These are phyloP conservation scores for Leptopilina myrica DNA, from an alignment of 2,888 invertebrate genomes.

Conservation along the genomic window DNA sequence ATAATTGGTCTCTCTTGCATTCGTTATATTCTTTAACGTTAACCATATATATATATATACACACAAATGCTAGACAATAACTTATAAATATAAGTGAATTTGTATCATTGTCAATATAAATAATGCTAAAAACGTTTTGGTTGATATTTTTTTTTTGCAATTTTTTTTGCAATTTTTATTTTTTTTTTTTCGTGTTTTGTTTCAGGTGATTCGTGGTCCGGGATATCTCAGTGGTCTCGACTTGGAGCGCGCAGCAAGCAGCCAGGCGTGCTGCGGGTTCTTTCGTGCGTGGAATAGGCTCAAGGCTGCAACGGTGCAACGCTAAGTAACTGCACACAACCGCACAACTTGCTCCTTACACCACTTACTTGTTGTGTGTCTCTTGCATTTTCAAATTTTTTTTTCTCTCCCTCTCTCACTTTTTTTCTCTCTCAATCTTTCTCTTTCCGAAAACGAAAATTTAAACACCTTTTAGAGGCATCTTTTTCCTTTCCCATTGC, in stretches of 20 bases:
- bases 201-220: constrained; percentile 46
- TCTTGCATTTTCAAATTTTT: constrained; percentile 4
- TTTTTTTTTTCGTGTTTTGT: no score
- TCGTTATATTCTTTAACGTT: background rate
- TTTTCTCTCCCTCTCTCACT: background rate
- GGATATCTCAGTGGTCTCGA: constrained; percentile 56
- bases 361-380: constrained; percentile 50
- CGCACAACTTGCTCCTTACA: constrained; percentile 58
- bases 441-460: background rate
- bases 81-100: background rate
- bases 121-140: constrained; percentile 16
- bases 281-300: constrained; percentile 77
- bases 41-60: no score
- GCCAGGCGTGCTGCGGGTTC: constrained; percentile 75
- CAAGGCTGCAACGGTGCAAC: constrained; percentile 71
- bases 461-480: background rate
- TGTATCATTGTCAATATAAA: constrained; percentile 8
- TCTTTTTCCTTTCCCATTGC: background rate
- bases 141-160: background rate
- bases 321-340: constrained; percentile 43
- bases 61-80: background rate
- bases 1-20: background rate
- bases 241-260: constrained; percentile 70
- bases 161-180: no score
- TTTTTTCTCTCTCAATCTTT: background rate